A percentile compares a stretch with the other conserved stretches of the same genome.
Conservation (phyloP, 2,797 vertebrate species). For the Phyllotis vaccarum region DNA sequence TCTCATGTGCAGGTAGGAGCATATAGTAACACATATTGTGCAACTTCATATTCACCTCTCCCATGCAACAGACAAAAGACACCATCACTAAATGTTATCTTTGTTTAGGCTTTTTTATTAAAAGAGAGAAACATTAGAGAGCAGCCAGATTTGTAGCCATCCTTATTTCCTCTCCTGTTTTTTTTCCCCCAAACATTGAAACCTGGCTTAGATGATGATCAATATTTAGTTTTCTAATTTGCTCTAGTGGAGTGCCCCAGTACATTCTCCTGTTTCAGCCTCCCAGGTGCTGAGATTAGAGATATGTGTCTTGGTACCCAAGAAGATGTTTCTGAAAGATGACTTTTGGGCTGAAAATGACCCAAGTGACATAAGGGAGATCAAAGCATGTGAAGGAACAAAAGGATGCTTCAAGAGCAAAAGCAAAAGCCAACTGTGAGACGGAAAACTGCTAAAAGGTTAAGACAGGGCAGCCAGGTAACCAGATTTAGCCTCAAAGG, state of each 20-base stretch:
- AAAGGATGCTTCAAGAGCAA: background rate
- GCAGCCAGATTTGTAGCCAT: background rate
- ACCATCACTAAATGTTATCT: constrained; percentile 1
- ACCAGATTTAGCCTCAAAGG: background rate
- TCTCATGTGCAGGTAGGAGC: background rate
- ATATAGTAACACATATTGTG: background rate
- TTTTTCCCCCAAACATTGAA: background rate
- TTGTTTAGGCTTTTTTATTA: constrained; percentile 41
- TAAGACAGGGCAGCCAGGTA: background rate
- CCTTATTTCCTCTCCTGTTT: background rate
- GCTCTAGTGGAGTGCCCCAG: background rate
- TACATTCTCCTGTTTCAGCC: background rate
- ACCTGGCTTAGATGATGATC: background rate
- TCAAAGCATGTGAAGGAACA: background rate
- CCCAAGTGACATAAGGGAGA: background rate
- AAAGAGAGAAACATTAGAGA: constrained; percentile 37
- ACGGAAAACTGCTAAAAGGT: background rate
- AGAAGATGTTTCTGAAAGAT: background rate
- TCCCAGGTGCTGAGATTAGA: background rate
- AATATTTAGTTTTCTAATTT: background rate
- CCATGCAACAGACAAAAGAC: constrained; percentile 24
- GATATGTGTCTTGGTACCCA: background rate
- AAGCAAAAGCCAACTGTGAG: background rate
- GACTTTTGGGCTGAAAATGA: constrained; percentile 1
- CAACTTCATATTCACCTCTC: background rate